phyloP scores from a whole-genome alignment of 2,113 vertebrate species.

The Ancistrus triradiatus region DNA sequence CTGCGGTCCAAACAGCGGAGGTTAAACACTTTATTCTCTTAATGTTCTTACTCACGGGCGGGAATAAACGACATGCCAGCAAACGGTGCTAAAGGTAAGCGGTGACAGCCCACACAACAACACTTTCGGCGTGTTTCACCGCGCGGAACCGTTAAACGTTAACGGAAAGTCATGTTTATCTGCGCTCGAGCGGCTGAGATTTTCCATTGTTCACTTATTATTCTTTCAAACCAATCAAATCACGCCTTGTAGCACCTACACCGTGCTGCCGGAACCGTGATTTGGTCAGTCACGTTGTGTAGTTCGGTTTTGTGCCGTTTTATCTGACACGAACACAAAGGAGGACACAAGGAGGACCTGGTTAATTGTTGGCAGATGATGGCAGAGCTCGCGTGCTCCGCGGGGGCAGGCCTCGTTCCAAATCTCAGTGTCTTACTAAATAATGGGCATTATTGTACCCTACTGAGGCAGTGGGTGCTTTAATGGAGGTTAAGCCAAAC shows the following conservation, averaged over 20 bases:
- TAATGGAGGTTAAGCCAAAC: too few species aligned
- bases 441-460: too few species aligned
- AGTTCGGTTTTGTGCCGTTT: background rate
- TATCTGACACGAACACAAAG: slow-evolving; percentile 37
- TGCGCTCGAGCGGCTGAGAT: background rate
- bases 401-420: slow-evolving; percentile 18
- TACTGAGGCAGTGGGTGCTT: too few species aligned
- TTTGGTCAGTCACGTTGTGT: background rate
- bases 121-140: background rate
- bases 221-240: background rate
- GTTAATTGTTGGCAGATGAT: slow-evolving; percentile 6
- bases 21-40: background rate
- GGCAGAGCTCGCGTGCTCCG: slow-evolving; percentile 2
- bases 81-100: slow-evolving; percentile 37
- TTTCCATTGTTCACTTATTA: slow-evolving; percentile 1
- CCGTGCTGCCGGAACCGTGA: background rate
- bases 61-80: slow-evolving; percentile 11
- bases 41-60: background rate
- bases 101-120: background rate
- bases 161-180: too few species aligned
- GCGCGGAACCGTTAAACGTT: too few species aligned
- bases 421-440: too few species aligned
- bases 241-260: background rate
- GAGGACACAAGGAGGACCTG: slow-evolving; percentile 16
- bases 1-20: background rate